Conservation (phyloP, 2,888 invertebrate genomes). For the Sipha maydis region DNA sequence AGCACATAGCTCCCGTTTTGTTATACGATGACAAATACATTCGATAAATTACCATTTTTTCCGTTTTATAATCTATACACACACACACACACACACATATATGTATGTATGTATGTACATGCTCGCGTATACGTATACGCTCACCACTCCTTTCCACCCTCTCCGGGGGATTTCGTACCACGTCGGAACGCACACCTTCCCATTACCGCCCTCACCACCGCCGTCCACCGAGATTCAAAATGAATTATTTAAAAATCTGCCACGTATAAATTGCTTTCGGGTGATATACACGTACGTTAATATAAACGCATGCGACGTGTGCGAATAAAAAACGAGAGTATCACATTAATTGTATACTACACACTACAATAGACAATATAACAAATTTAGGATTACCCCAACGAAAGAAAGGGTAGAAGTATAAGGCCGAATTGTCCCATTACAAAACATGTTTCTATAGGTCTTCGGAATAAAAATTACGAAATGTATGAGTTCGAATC, state of each 20-base stretch:
- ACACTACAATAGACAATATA: neutral
- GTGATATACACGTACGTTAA: neutral
- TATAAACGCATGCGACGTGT: neutral
- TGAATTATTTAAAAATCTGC: slow-evolving; percentile 9
- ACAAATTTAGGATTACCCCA: too few species aligned
- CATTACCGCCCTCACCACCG: neutral
- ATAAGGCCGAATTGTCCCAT: too few species aligned
- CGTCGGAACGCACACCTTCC: neutral
- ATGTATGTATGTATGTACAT: neutral
- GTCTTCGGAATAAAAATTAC: too few species aligned
- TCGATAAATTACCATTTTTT: slow-evolving; percentile 32
- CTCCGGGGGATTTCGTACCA: neutral
- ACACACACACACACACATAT: neutral
- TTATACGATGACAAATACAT: slow-evolving; percentile 35
- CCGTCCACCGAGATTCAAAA: neutral
- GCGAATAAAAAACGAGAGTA: neutral
- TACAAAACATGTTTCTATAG: too few species aligned
- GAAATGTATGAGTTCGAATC: too few species aligned
- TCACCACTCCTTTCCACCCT: neutral
- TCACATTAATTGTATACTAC: neutral
- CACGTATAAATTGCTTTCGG: neutral
- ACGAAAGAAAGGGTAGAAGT: too few species aligned
- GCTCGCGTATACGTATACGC: neutral
- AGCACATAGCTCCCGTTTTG: slow-evolving; percentile 18
- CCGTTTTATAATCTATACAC: slow-evolving; percentile 20